Base-by-base conservation (phyloP, 2,113 vertebrate genomes). In the Chaenocephalus aceratus region DNA sequence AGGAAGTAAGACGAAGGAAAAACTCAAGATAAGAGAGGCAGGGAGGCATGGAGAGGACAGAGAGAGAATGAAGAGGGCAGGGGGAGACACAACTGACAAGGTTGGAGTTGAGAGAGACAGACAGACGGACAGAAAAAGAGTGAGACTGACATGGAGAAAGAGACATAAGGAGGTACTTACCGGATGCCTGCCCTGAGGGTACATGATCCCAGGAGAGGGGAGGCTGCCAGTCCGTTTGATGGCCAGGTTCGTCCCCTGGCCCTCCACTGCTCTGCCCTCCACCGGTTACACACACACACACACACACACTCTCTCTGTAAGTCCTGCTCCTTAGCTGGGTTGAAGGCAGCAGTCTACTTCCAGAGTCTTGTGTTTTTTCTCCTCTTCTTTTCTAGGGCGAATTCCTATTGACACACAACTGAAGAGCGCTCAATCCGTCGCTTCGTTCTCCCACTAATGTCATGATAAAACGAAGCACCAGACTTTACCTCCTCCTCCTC, bases 131-230 rank as follows among this genome's bases (percentile, higher is more conserved):
- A 68, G 56, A 56, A 15, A 30, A 52, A 41, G 11, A 53, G 83
- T 23, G 10, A 23, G 57, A 58, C 45, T 69, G 67, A 70, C 8
- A 52, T 7, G 53, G 62, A 74, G 60, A 48, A 26, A 30, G 74
- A 86, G 83, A 86, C 77, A 54, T 82, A 21, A 76, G 72, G 83
- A 77, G 72, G 83, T 79, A 87, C 94, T 94, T 90, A 95, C 95
- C 92, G 95, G 95, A 92, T 95, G 95, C 86, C 95, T 94, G 83
- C 95, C 95, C 94, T 95, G 95, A 83, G 94, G 94, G 93, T 94
- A 95, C 95, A 95, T 95, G 92, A 90, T 95, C 95, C 94, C 91
- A 80, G 91, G 90, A 94, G 92, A 93, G 87, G 93, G 90, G 89
- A 91, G 87, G 91, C 92, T 94, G 87, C 86, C 91, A 86, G 92